Percentiles rank a stretch among this genome's conserved stretches.
phyloP scores from a whole-genome alignment of 2,113 vertebrate genomes.

The Centrocercus urophasianus region DNA sequence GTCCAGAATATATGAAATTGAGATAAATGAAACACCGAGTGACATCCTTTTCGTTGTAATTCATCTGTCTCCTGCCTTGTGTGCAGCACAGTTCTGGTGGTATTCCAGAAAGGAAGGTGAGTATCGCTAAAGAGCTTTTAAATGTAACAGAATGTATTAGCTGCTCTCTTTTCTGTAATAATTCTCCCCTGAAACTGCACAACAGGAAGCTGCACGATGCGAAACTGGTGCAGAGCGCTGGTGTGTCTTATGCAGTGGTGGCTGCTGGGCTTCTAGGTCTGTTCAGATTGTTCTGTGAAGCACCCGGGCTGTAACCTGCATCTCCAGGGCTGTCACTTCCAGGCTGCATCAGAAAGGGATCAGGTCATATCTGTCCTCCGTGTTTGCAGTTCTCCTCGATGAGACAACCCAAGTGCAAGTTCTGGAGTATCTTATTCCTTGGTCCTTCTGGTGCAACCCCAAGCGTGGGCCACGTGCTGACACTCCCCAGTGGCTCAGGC shows the following conservation, averaged over 20 bases:
- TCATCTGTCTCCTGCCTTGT: background rate
- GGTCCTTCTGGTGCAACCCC: background rate
- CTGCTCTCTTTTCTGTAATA: background rate
- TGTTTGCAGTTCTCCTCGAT: background rate
- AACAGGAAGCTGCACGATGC: fast-evolving
- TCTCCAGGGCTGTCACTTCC: background rate
- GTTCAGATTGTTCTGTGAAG: background rate
- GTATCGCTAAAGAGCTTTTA: background rate
- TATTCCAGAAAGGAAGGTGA: background rate
- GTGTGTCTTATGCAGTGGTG: fast-evolving
- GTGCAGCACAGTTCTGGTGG: background rate
- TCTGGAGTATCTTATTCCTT: background rate
- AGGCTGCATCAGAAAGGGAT: background rate
- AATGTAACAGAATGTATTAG: background rate
- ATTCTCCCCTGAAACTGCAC: background rate
- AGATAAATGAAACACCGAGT: background rate
- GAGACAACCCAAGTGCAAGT: background rate
- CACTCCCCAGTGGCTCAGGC: background rate
- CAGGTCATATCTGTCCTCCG: fast-evolving
- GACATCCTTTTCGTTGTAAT: background rate
- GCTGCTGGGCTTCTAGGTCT: background rate
- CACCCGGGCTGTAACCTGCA: background rate
- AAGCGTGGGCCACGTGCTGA: background rate
- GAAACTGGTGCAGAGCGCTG: fast-evolving
- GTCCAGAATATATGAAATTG: background rate